Base-by-base conservation (phyloP, 2,113 vertebrate species). In the Lutjanus erythropterus region DNA sequence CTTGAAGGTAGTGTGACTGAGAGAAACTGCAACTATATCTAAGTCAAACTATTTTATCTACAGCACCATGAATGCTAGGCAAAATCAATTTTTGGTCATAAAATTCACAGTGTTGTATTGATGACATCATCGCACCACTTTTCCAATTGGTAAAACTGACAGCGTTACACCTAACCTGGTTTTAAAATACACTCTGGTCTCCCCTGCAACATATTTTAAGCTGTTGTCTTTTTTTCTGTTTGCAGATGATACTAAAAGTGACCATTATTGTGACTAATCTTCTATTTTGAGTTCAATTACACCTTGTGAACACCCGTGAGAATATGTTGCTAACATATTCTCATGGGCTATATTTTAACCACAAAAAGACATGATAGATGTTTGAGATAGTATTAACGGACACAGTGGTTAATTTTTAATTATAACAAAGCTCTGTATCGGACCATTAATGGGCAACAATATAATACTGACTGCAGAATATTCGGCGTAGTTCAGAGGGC, bases 341-440 rank as follows among this genome's bases (percentile, higher is more conserved):
- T 64, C 15, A 37, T 3, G 1, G n/a, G 9, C 16, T 23, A 9
- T 23, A 9, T 75, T 66, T 75, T 21, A 88, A 60, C 79, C 23
- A 55, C n/a, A n/a, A 25, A 62, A 50, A 23, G 18, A 42, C 39
- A 49, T 81, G 47, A 58, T 19, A 23, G 69, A 69, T 80, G 23
- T 58, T 37, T 59, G 39, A 75, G 18, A 46, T 0, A 37, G 4
- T 21, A 15, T 35, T 49, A 68, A 75, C 0, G 25, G n/a, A 67
- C 33, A 64, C 35, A 37, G 49, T 75, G 52, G 73, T 78, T 81
- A 33, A 84, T 73, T 68, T 84, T 83, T 61, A 86, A 90, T 87
- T 50, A 71, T 12, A 64, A 70, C 56, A 79, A 80, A 60, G 68
- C 50, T 76, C 41, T 53, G 33, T 50, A 35, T 72, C 21, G 35